A percentile compares a stretch with the other conserved stretches of the same genome.
phyloP scores from a whole-genome alignment of 2,113 vertebrate genomes.

The Candoia aspera region DNA sequence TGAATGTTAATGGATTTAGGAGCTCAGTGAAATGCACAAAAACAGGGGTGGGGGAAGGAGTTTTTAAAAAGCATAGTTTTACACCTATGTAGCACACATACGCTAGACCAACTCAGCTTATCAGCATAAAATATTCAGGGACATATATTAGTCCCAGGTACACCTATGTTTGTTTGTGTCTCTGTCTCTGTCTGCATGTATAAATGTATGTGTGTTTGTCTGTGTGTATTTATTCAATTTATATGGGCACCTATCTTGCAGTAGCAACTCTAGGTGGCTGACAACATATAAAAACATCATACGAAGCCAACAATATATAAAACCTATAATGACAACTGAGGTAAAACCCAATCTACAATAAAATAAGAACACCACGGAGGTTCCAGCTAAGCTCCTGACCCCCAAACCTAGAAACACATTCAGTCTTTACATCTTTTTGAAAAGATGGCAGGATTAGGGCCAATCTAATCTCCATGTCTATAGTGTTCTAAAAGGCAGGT shows the following conservation, averaged over 20 bases:
- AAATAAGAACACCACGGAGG: no score
- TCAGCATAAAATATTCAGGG: slow-evolving; percentile 12
- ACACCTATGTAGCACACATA: background rate
- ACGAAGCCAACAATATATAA: background rate
- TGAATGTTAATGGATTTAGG: slow-evolving; percentile 16
- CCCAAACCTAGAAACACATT: no score
- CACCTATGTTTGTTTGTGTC: background rate
- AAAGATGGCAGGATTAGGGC: no score
- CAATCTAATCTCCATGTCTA: no score
- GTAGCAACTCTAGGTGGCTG: background rate
- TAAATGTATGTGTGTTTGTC: background rate
- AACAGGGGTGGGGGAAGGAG: background rate
- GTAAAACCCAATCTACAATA: no score
- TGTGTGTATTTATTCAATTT: background rate
- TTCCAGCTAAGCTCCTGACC: no score
- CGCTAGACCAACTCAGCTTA: slow-evolving; percentile 13
- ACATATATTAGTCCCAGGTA: background rate
- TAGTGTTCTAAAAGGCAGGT: no score
- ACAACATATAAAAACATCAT: background rate
- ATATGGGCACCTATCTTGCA: background rate
- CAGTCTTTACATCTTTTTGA: no score
- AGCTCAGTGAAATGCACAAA: background rate
- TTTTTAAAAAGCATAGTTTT: slow-evolving; percentile 8
- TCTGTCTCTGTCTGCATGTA: background rate
- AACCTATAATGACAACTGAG: no score